Evolutionary conservation across 2,888 invertebrate genomes (phyloP), one percentile per base, ranked within the genome.

Genomic region (Arrhopalites spinosus): DNA sequence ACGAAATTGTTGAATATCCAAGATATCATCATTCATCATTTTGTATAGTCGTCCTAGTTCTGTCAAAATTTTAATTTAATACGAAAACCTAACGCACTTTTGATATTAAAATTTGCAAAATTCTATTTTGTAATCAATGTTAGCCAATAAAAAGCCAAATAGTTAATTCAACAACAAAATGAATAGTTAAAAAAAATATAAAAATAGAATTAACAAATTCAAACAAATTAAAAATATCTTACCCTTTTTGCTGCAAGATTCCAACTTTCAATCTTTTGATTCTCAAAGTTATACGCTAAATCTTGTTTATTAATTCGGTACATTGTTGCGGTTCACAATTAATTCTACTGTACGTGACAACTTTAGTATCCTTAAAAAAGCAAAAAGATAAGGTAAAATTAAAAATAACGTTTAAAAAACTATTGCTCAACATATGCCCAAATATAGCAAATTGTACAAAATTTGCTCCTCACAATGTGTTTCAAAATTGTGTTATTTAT

Each of bases 221-320:
- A n/a, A n/a, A n/a, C n/a, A n/a, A n/a, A n/a, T n/a, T 23, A 63
- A 27, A 13, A 30, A 30, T 64, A 15, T 64, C 73, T 73, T 63
- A 73, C 73, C 73, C 73, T 73, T 13, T 73, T 63, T 8, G 64
- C 73, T 1, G 50, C 25, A 20, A 50, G 63, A 29, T 63, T 63
- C 63, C 45, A 36, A 50, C 50, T 73, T 29, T 63, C 63, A 66
- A 50, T 73, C 47, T 73, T 73, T 20, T 73, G 64, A 50, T 45
- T 63, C 23, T 73, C 73, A 53, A 73, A 73, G 30, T 63, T 73
- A 20, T 23, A 66, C 1, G 73, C 64, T 20, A 73, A 23, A 20
- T 73, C 73, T 73, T 73, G 73, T 73, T 73, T 73, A 73, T 73
- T 64, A 13, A 73, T 66, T 20, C 73, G 64, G 17, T 66, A 73